Base-by-base conservation (phyloP, 2,888 invertebrate species). In the Melanostoma mellinum region DNA sequence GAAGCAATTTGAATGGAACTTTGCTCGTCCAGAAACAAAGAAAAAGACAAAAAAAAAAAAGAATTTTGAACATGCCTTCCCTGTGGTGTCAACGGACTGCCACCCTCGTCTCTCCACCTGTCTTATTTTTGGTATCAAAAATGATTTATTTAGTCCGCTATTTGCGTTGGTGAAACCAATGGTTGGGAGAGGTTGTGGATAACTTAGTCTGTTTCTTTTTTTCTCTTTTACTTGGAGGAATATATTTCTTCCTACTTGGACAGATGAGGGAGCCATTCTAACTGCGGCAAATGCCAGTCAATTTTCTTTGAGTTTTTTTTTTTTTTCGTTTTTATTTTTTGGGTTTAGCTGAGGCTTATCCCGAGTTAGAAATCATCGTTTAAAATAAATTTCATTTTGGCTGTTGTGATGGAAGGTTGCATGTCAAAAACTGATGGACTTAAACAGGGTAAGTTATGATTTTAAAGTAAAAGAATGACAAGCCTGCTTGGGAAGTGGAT, bases 1-100 rank as follows among this genome's bases (percentile, higher is more conserved):
- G 73, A 73, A 73, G 82, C 77, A 82, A 82, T 82, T 82, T 82
- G 63, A 77, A 68, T 73, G 73, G 82, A 67, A 69, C 58, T 40
- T 44, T 42, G 6, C 44, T 33, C 9, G 58, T 9, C 20, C 56
- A 56, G 40, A 40, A 20, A 58, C 46, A 40, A 61, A 20, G 33
- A 10, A 20, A 44, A 1, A 10, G 20, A 33, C 44, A 46, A 60
- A 63, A 48, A 72, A 30, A 65, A 53, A 55, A 65, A 52, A 68
- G 35, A 67, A 50, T 35, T 72, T 46, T 73, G 77, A 73, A 82
- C 82, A 82, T 77, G 73, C 69, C 69, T 73, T 82, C 73, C 82
- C 77, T 82, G 68, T 73, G 77, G 73, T 77, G 82, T 82, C 77
- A 77, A 73, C 77, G 73, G 72, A 68, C 76, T 77, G 35, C 52